Conservation (phyloP, 1,140 invertebrate genomes). For the Drosophila obscura region DNA sequence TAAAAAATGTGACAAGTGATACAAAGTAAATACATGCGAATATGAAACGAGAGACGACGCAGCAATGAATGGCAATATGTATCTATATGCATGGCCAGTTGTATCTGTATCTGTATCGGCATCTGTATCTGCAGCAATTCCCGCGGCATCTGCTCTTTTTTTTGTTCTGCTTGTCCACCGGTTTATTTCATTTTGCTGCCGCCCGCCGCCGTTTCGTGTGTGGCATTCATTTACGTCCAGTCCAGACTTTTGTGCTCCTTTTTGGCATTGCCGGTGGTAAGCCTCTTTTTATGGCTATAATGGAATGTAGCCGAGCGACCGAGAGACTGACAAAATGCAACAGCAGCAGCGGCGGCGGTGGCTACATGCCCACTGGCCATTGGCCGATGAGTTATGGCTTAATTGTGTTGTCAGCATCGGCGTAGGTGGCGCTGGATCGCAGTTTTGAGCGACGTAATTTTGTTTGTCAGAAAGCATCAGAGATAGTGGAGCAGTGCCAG, state of each 20-base stretch:
- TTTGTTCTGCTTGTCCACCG: neutral
- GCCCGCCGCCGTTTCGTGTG: conserved; percentile 41
- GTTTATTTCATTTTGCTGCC: conserved; percentile 32
- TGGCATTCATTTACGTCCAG: conserved; percentile 27
- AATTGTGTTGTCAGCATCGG: conserved; percentile 65
- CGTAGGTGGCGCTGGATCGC: neutral
- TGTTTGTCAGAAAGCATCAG: conserved; percentile 31
- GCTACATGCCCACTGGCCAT: conserved; percentile 22
- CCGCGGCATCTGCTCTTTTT: conserved; percentile 18
- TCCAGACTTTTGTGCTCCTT: conserved; percentile 32
- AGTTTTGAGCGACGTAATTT: conserved; percentile 29
- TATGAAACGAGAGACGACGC: conserved; percentile 55
- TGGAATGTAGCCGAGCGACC: conserved; percentile 69
- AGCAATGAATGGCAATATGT: conserved; percentile 65
- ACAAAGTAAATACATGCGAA: conserved; percentile 82
- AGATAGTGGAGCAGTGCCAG: no score
- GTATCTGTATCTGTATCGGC: conserved; percentile 12
- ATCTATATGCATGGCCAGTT: conserved; percentile 31
- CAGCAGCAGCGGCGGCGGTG: no score
- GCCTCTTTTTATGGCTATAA: conserved; percentile 60
- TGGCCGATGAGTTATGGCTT: conserved; percentile 66
- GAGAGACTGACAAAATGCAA: conserved; percentile 46
- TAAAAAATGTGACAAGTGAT: conserved; percentile 82
- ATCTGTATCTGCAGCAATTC: conserved; percentile 29
- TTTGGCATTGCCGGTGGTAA: conserved; percentile 36